These are phyloP conservation scores for Drosophila kuntzei DNA, from an alignment of 2,888 invertebrate genomes.

Conservation along the genomic window DNA sequence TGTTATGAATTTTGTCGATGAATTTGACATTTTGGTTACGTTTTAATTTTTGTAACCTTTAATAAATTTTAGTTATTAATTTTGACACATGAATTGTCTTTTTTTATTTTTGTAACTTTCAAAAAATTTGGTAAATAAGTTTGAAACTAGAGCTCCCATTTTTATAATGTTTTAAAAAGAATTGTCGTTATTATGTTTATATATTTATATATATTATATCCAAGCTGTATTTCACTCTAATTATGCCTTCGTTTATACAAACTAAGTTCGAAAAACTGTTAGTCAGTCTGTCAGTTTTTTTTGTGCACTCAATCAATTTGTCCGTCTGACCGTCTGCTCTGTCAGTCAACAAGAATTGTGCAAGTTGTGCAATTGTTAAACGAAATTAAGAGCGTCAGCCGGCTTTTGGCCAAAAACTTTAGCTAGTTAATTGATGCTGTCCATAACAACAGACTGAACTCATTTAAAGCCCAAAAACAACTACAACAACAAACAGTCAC, in stretches of 20 bases:
- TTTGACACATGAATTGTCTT: no score
- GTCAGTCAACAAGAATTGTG: slow-evolving; percentile 26
- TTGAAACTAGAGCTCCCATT: no score
- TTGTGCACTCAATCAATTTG: slow-evolving; percentile 6
- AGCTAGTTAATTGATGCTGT: slow-evolving; percentile 49
- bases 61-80: no score
- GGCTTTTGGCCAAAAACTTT: slow-evolving; percentile 38
- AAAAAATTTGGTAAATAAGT: no score
- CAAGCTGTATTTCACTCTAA: not conserved
- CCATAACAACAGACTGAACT: slow-evolving; percentile 32
- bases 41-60: no score
- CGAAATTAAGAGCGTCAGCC: slow-evolving; percentile 28
- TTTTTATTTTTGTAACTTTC: no score
- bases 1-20: no score
- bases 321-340: not conserved
- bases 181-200: no score
- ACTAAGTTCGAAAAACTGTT: not conserved
- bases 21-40: no score
- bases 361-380: slow-evolving; percentile 46
- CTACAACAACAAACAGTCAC: not conserved
- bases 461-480: slow-evolving; percentile 17
- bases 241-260: not conserved
- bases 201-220: no score
- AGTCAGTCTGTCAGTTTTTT: slow-evolving; percentile 12
- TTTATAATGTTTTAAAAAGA: no score